Conservation (phyloP, 2,113 vertebrate species). For the Euleptes europaea region DNA sequence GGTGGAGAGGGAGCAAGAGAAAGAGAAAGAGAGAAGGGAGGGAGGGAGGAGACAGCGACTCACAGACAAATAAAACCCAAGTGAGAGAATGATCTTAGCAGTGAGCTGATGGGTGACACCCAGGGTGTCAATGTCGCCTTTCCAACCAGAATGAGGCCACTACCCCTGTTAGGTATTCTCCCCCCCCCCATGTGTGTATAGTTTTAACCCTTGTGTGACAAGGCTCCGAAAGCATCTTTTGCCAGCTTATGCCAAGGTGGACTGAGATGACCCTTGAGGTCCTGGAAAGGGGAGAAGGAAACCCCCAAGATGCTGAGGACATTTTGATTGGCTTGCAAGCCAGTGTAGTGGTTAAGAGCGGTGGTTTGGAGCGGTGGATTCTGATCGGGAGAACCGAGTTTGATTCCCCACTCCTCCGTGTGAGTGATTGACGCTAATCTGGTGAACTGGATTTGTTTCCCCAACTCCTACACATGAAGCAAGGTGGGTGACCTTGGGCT, state of each 20-base stretch:
- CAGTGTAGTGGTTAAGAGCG: no score
- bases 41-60: conserved; percentile 24
- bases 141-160: conserved; percentile 16
- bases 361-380: no score
- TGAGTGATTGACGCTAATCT: no score
- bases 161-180: not conserved
- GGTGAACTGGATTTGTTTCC: no score
- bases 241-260: not conserved
- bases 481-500: no score
- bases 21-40: conserved; percentile 31
- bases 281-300: not conserved
- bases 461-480: no score
- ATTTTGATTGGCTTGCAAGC: not conserved
- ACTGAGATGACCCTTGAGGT: no score
- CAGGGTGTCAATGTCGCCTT: conserved; percentile 1
- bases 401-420: no score
- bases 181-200: not conserved
- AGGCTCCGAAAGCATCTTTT: not conserved
- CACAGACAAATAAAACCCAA: conserved; percentile 17
- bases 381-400: no score
- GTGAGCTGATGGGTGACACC: conserved; percentile 8
- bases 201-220: conserved; percentile 14
- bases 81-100: not conserved
- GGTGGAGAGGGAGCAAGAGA: conserved; percentile 38
- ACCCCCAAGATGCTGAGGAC: not conserved